Conservation (phyloP, 2,797 vertebrate genomes). For the Cossypha polioptera region DNA sequence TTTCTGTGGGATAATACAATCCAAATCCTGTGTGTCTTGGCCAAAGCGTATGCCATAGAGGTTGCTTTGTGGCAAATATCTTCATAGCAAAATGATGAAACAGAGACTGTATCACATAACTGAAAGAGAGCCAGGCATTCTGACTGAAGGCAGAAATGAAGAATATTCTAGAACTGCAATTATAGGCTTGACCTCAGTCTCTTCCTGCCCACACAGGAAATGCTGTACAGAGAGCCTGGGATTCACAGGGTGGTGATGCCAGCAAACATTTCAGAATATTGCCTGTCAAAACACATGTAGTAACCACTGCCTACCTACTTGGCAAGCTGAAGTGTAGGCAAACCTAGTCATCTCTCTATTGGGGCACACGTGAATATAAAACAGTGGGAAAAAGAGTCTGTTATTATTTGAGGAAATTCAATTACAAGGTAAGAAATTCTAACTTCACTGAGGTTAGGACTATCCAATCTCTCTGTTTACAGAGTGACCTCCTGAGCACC, state of each 20-base stretch:
- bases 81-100: not conserved
- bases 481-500: not conserved
- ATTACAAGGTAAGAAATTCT: not conserved
- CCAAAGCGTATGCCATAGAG: not conserved
- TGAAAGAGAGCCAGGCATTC: not conserved
- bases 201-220: not conserved
- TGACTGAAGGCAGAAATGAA: not conserved
- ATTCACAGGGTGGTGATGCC: not conserved
- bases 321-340: not conserved
- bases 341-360: not conserved
- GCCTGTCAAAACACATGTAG: not conserved
- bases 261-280: not conserved
- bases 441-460: not conserved
- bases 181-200: slow-evolving; percentile 3
- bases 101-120: not conserved
- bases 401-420: not conserved
- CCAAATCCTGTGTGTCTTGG: not conserved
- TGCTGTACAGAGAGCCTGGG: not conserved
- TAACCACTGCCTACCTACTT: not conserved
- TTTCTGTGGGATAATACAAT: not conserved
- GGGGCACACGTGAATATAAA: not conserved
- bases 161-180: not conserved
- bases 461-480: not conserved
- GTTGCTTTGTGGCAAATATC: slow-evolving; percentile 11
- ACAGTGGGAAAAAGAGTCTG: not conserved